Conservation (phyloP, 2,888 invertebrate genomes). For the Furcula furcula region DNA sequence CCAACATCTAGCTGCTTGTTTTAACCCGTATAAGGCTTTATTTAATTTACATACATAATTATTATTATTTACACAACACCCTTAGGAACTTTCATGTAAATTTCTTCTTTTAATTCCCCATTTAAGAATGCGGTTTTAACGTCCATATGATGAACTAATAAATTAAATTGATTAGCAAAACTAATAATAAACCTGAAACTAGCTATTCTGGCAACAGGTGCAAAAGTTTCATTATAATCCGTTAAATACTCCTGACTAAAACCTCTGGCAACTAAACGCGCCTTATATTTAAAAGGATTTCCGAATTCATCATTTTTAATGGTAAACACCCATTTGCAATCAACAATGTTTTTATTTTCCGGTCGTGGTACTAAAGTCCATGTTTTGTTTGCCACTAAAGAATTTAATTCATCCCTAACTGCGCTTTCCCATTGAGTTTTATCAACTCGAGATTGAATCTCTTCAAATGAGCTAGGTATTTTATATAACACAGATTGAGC, state of each 20-base stretch:
- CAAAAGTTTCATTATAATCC: slow-evolving; percentile 34
- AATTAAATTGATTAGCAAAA: slow-evolving; percentile 26
- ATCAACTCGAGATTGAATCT: slow-evolving; percentile 8
- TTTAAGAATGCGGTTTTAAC: slow-evolving; percentile 29
- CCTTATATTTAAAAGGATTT: no score
- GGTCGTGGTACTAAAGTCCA: slow-evolving; percentile 25
- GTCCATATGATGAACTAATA: slow-evolving; percentile 22
- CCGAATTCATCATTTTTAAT: slow-evolving; percentile 26
- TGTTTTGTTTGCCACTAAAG: slow-evolving; percentile 23
- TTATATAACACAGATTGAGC: background rate
- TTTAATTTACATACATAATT: slow-evolving; percentile 27
- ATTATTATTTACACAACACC: background rate
- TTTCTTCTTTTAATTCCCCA: slow-evolving; percentile 21
- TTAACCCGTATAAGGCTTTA: slow-evolving; percentile 28
- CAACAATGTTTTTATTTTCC: slow-evolving; percentile 25
- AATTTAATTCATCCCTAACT: slow-evolving; percentile 21
- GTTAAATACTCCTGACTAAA: slow-evolving; percentile 30
- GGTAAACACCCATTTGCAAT: slow-evolving; percentile 25
- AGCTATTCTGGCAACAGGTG: slow-evolving; percentile 29
- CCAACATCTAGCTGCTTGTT: no score
- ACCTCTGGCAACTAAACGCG: no score
- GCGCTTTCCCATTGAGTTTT: slow-evolving; percentile 15
- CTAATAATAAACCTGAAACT: slow-evolving; percentile 21
- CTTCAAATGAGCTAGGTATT: background rate
- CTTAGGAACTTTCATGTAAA: slow-evolving; percentile 2